Conservation (phyloP, 1,140 invertebrate genomes). For the Pentalonia nigronervosa region DNA sequence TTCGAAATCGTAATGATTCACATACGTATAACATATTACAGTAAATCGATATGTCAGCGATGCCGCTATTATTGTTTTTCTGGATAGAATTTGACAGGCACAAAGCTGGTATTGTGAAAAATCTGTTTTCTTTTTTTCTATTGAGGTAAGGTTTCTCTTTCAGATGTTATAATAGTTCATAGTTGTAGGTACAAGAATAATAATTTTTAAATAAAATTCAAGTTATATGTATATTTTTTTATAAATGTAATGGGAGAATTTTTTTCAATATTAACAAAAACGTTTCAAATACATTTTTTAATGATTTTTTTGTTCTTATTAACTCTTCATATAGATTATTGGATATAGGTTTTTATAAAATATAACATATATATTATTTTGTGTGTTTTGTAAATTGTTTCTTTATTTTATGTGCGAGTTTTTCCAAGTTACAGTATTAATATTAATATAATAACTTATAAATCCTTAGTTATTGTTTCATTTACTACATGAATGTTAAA, state of each 20-base stretch:
- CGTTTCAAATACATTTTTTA: background rate
- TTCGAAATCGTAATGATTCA: too few relatives aligned
- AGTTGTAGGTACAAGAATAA: background rate
- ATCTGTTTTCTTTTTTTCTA: background rate
- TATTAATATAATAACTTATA: background rate
- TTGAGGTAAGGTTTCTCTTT: background rate
- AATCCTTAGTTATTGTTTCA: too few relatives aligned
- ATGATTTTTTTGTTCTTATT: background rate
- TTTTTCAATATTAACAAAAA: background rate
- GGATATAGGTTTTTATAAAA: background rate
- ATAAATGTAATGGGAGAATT: background rate
- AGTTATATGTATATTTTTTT: background rate
- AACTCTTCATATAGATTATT: background rate
- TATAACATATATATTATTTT: too few relatives aligned
- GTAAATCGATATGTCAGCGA: background rate
- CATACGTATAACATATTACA: background rate
- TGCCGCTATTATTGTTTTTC: background rate
- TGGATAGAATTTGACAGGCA: background rate
- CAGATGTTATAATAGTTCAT: background rate
- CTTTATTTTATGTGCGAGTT: background rate
- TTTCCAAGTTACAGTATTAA: background rate
- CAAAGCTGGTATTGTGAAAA: background rate
- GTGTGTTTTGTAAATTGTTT: background rate
- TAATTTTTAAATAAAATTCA: background rate
- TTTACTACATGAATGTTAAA: too few relatives aligned